Evolutionary conservation across 2,888 invertebrate genomes (phyloP), one percentile per base, ranked within the genome.

Genomic region (Nephrocerus scutellatus): DNA sequence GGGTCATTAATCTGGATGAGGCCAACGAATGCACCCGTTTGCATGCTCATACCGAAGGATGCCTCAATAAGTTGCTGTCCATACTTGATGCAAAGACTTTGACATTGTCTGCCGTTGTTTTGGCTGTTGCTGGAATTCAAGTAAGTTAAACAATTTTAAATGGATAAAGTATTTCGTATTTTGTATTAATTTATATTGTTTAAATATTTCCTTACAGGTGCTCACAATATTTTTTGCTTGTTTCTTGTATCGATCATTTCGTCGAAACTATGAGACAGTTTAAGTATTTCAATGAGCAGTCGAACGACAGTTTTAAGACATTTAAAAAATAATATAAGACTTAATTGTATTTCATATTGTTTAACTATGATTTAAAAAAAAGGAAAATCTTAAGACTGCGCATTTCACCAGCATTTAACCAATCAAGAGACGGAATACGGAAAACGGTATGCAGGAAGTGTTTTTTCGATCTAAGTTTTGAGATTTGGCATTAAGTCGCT

Each of bases 221-320:
- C 73, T 93, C 56, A 93, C 92, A 32, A 84, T 93, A 38, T 73
- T 89, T 47, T 92, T 91, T 66, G 89, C 95, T 20, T 95, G 93
- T 74, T 88, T 87, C 65, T 74, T 96, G 68, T 92, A 89, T 51
- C 82, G 90, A 59, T 87, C 90, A 53, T 90, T 96, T 64, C 85
- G 88, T 63, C 84, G 83, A 68, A 90, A 89, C 66, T 93, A 92
- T 71, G 87, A 92, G 71, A 85, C 84, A 31, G 83, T 83, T 57
- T 83, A 81, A n/a, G n/a, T n/a, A n/a, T n/a, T n/a, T n/a, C n/a
- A n/a, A n/a, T n/a, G n/a, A n/a, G n/a, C n/a, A n/a, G n/a, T n/a
- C n/a, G n/a, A n/a, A n/a, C n/a, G n/a, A n/a, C n/a, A n/a, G n/a
- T n/a, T n/a, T n/a, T n/a, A n/a, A n/a, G n/a, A n/a, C n/a, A n/a